Evolutionary conservation across 2,888 invertebrate genomes (phyloP).

Genomic region (Cistogaster globosa): DNA sequence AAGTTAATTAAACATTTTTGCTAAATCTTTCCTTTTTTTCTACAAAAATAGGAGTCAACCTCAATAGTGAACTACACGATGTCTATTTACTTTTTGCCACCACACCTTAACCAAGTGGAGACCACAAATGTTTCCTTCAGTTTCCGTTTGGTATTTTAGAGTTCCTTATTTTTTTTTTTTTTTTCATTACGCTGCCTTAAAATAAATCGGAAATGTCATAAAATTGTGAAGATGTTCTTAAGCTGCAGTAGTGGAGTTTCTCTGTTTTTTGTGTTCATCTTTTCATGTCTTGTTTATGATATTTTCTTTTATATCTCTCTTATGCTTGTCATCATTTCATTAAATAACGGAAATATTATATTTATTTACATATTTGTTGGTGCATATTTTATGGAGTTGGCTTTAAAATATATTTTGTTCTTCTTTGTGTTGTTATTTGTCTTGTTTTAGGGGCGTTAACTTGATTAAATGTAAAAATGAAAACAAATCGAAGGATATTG

Average conservation of each 20-base stretch:
- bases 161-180: not conserved
- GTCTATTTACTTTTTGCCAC: not conserved
- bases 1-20: conserved; percentile 5
- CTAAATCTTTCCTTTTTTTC: not conserved
- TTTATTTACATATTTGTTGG: conserved; percentile 55
- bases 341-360: conserved; percentile 61
- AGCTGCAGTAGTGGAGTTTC: conserved; percentile 17
- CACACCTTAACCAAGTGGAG: not conserved
- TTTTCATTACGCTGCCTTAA: conserved; percentile 19
- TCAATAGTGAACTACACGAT: not conserved
- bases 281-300: conserved; percentile 21
- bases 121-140: conserved; percentile 27
- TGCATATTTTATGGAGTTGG: conserved; percentile 47
- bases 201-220: conserved; percentile 63
- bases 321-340: conserved; percentile 22
- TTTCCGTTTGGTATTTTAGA: conserved; percentile 50
- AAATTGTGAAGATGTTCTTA: conserved; percentile 54
- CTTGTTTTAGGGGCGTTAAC: conserved; percentile 25
- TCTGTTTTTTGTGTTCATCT: conserved; percentile 3
- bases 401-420: not conserved
- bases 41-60: not conserved
- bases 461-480: not conserved
- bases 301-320: not conserved
- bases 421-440: not conserved
- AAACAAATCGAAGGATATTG: conserved; percentile 5